Conservation (phyloP, 2,113 vertebrate species). For the Amblyornis subalaris region DNA sequence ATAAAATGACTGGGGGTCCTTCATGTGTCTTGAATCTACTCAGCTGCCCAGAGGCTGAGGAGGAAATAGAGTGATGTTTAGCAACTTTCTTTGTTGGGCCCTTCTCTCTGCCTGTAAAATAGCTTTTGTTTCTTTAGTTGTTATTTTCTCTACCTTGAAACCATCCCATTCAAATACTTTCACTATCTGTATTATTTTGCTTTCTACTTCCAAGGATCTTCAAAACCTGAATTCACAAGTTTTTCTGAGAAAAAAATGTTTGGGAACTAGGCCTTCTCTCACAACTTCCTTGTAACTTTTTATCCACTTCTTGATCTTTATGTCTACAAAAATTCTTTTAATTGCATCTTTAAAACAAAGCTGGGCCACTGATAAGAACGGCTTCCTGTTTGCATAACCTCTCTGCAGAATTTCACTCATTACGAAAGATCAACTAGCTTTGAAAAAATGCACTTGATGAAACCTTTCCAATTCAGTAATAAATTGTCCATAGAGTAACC, state of each 20-base stretch:
- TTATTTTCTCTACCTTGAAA: neutral
- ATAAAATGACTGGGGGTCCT: neutral
- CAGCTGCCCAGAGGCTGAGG: neutral
- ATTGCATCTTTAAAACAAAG: neutral
- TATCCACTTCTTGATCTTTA: neutral
- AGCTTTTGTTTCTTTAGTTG: neutral
- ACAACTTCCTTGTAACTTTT: neutral
- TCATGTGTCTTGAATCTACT: neutral
- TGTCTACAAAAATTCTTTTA: neutral
- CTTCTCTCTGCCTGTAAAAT: neutral
- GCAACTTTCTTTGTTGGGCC: neutral
- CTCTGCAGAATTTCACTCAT: neutral
- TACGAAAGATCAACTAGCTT: neutral
- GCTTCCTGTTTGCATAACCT: slow-evolving; percentile 21
- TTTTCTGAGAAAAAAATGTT: neutral
- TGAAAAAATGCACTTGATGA: neutral
- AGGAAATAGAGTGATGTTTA: neutral
- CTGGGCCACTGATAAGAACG: neutral
- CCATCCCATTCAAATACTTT: neutral
- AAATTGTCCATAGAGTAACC: neutral
- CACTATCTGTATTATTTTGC: rapidly evolving
- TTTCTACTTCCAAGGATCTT: neutral
- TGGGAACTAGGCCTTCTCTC: neutral
- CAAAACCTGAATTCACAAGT: neutral
- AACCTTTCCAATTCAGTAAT: neutral